Evolutionary conservation across 2,888 invertebrate genomes (phyloP), one percentile per base, ranked within the genome.

Genomic region (Stramonita haemastoma): DNA sequence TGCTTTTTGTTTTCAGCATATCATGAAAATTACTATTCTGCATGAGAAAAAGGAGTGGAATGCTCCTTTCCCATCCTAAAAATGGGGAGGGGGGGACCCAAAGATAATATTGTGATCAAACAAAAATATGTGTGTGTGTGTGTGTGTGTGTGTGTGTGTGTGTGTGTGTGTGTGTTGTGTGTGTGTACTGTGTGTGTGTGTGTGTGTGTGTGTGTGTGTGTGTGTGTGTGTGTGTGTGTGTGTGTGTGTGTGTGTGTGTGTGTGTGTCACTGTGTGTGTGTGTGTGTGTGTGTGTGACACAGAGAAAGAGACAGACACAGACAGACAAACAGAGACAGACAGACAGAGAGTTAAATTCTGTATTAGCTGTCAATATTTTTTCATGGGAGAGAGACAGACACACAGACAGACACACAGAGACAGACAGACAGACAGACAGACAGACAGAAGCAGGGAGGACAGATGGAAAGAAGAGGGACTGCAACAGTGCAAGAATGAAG

Each of bases 221-320:
- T n/a, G 73, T 73, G 73, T 73, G 73, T 73, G 73, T 73, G 73
- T 73, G 73, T 73, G 73, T 73, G 73, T 73, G 73, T 73, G 73
- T 73, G 73, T 73, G 73, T 73, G 73, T 13, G 73, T 13, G n/a
- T 32, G n/a, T 57, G n/a, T 29, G 60, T 15, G 60, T 32, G 60
- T 56, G 85, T 13, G 57, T 85, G 66, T 26, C 19, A 19, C 26
- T 66, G 19, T 5, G 5, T 26, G 26, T 66, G 26, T 26, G 4
- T 19, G 26, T 17, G 26, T 17, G 4, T 66, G 66, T 17, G 22
- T 17, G 26, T 0, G 26, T 17, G 22, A 66, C 66, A 66, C 19
- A 6, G 19, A 0, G 0, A 26, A 13, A 22, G 22, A 66, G 17
- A 22, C 5, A 22, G 66, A 26, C 66, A 22, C 26, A 22, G 26